These are phyloP conservation scores for Cybosia mesomella DNA, from an alignment of 2,888 invertebrate species.

Conservation along the genomic window DNA sequence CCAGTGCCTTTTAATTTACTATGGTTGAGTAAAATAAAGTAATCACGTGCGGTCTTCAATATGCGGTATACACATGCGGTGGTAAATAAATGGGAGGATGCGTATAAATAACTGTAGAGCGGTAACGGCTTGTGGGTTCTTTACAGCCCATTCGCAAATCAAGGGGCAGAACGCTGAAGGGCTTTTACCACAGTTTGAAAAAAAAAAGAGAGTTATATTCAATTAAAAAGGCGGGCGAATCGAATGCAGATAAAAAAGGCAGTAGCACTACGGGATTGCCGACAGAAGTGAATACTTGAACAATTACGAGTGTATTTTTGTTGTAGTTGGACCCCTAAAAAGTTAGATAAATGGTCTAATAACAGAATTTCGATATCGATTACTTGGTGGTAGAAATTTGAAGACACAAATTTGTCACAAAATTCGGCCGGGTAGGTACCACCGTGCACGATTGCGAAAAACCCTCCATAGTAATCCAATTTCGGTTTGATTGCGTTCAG, in stretches of 20 bases:
- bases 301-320: too few relatives aligned
- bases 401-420: too few relatives aligned
- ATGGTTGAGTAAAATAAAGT: background rate
- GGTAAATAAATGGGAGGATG: constrained; percentile 50
- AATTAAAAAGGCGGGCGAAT: constrained; percentile 33
- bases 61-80: constrained; percentile 40
- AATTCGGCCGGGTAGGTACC: too few relatives aligned
- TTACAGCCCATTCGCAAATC: constrained; percentile 63
- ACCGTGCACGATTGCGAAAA: too few relatives aligned
- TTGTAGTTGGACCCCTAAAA: too few relatives aligned
- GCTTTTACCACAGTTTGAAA: constrained; percentile 49
- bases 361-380: too few relatives aligned
- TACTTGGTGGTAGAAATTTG: too few relatives aligned
- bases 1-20: background rate
- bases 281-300: background rate
- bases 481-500: too few relatives aligned
- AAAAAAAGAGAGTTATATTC: constrained; percentile 40
- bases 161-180: constrained; percentile 57
- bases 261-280: too few relatives aligned
- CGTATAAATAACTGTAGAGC: constrained; percentile 39
- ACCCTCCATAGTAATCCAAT: too few relatives aligned
- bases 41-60: constrained; percentile 22
- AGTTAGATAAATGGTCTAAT: too few relatives aligned
- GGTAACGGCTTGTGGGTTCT: constrained; percentile 54
- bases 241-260: constrained; percentile 13